phyloP scores from a whole-genome alignment of 2,113 vertebrate species.

The Pollimyrus isidori region DNA sequence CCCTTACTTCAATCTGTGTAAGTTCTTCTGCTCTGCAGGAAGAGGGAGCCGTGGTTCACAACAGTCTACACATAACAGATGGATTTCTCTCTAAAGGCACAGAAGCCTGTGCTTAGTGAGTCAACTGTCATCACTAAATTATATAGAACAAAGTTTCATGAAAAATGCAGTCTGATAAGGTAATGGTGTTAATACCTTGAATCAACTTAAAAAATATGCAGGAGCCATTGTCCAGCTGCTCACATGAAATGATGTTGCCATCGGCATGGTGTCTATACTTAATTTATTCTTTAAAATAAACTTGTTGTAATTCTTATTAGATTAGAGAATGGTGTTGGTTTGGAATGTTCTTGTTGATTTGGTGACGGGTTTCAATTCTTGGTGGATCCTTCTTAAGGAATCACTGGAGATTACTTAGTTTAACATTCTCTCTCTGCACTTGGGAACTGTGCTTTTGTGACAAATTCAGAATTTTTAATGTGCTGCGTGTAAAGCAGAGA shows the following conservation, averaged over 20 bases:
- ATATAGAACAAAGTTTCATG: neutral
- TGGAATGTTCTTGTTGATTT: neutral
- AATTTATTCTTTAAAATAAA: neutral
- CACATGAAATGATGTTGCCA: neutral
- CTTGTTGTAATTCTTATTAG: neutral
- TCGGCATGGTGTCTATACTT: neutral
- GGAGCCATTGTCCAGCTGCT: neutral
- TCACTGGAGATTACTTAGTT: conserved; percentile 13
- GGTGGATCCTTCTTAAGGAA: conserved; percentile 22
- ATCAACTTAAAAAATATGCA: neutral
- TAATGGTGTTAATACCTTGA: neutral
- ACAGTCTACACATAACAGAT: conserved; percentile 19
- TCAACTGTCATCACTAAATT: neutral
- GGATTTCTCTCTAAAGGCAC: neutral
- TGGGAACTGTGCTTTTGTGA: neutral
- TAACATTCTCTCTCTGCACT: neutral
- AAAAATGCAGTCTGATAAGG: neutral
- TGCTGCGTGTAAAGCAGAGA: neutral
- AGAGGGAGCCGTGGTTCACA: conserved; percentile 49
- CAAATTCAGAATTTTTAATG: neutral
- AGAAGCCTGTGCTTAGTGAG: neutral
- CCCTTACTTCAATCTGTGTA: conserved; percentile 70
- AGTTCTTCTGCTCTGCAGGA: conserved; percentile 55
- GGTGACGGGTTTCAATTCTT: conserved; percentile 16
- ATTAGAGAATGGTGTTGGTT: neutral